Conservation (phyloP, 2,888 invertebrate species). For the Trypoxylon attenuatum region DNA sequence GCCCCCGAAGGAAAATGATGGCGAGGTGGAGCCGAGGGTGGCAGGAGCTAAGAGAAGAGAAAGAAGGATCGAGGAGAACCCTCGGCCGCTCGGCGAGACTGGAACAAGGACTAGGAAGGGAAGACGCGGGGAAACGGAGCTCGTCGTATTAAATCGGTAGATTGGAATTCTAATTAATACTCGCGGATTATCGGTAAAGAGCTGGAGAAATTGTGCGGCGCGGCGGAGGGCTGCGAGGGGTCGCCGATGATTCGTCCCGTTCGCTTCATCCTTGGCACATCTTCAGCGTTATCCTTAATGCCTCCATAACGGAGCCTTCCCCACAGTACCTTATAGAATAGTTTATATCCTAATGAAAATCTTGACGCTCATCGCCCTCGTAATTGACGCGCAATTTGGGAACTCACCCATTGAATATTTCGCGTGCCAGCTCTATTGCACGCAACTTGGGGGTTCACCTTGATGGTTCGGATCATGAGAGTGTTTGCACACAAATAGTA, state of each 20-base stretch:
- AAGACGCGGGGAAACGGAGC: slow-evolving; percentile 19
- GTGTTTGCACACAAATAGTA: no score
- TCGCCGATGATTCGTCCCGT: slow-evolving; percentile 39
- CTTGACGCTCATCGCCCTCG: slow-evolving; percentile 44
- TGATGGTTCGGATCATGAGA: no score
- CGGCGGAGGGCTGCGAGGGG: slow-evolving; percentile 4
- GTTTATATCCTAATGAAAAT: slow-evolving; percentile 59
- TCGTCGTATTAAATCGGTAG: slow-evolving; percentile 57
- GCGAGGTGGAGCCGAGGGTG: background rate
- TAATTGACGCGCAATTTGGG: slow-evolving; percentile 37
- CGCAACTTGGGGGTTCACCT: no score
- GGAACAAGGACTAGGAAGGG: slow-evolving; percentile 21
- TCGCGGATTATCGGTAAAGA: slow-evolving; percentile 58
- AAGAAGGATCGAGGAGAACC: background rate
- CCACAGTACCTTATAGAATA: slow-evolving; percentile 23
- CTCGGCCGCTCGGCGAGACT: slow-evolving; percentile 5
- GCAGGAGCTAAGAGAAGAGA: background rate
- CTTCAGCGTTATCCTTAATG: slow-evolving; percentile 31
- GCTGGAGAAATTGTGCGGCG: slow-evolving; percentile 5
- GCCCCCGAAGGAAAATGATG: slow-evolving; percentile 32
- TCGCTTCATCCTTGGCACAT: slow-evolving; percentile 37
- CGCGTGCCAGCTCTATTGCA: slow-evolving; percentile 23
- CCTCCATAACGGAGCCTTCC: slow-evolving; percentile 8
- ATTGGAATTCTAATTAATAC: slow-evolving; percentile 69
- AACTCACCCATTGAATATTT: slow-evolving; percentile 30